These are phyloP conservation scores for Zaprionus ornatus DNA, from an alignment of 1,140 invertebrate genomes.

Conservation along the genomic window DNA sequence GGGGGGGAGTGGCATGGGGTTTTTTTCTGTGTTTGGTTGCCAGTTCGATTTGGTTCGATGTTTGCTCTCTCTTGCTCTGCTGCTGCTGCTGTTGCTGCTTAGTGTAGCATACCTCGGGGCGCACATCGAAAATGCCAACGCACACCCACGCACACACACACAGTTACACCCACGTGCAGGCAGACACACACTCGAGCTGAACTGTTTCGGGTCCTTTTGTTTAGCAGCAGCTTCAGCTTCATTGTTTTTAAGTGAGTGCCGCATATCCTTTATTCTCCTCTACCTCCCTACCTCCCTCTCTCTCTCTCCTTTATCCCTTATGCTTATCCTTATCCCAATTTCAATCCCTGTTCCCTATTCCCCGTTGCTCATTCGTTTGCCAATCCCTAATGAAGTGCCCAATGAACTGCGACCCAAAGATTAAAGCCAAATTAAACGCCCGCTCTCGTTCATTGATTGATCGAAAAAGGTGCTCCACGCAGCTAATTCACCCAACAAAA, in stretches of 20 bases:
- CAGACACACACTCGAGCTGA: conserved; percentile 5
- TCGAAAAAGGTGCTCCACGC: conserved; percentile 65
- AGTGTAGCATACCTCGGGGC: conserved; percentile 64
- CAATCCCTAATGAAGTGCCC: conserved; percentile 81
- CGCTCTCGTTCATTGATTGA: conserved; percentile 66
- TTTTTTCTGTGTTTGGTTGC: neutral
- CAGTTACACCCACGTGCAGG: neutral
- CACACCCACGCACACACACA: conserved; percentile 26
- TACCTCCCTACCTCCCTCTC: neutral
- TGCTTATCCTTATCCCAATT: neutral
- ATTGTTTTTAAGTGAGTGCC: conserved; percentile 80
- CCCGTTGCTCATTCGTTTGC: conserved; percentile 10
- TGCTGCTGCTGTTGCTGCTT: conserved; percentile 35
- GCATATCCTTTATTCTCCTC: conserved; percentile 56
- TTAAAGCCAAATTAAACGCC: conserved; percentile 80
- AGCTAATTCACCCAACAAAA: conserved; percentile 7
- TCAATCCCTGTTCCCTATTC: neutral
- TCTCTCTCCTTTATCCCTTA: neutral
- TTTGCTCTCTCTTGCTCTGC: conserved; percentile 21
- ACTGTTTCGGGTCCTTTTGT: conserved; percentile 52
- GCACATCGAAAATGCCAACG: conserved; percentile 48
- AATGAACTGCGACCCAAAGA: conserved; percentile 77
- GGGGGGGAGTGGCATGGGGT: neutral
- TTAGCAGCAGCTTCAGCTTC: conserved; percentile 57
- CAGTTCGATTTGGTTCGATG: conserved; percentile 58